Conservation (phyloP, 2,888 invertebrate species). For the Cryptocephalus moraei region DNA sequence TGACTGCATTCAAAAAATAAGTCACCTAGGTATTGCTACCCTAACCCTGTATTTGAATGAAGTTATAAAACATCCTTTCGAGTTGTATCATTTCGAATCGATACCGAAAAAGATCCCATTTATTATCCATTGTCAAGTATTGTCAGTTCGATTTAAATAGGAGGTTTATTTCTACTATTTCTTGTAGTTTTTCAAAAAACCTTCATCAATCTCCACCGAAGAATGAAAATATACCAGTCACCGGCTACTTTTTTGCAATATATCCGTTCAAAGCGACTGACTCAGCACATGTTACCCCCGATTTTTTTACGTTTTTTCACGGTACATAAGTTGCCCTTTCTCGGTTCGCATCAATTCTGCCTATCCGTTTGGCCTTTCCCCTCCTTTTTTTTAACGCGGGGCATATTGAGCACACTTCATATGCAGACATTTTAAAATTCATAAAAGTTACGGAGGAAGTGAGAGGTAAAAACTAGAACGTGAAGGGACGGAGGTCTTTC, state of each 20-base stretch:
- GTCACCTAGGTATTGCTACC: no score
- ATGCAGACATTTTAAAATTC: conserved; percentile 4
- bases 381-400: background rate
- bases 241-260: background rate
- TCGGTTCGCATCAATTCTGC: background rate
- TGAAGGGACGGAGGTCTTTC: no score
- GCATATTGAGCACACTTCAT: conserved; percentile 2
- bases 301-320: conserved; percentile 1
- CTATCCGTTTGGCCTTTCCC: background rate
- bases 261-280: background rate
- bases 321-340: background rate
- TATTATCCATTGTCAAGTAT: background rate
- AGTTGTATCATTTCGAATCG: background rate
- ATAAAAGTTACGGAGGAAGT: background rate
- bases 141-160: background rate
- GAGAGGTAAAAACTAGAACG: no score
- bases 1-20: no score
- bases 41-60: no score
- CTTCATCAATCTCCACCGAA: background rate
- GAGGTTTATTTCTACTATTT: conserved; percentile 2
- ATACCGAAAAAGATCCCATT: background rate
- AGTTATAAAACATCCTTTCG: no score
- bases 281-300: background rate
- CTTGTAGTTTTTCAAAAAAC: background rate
- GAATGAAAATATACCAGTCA: background rate